phyloP scores from a whole-genome alignment of 2,888 invertebrate species.

The Anagyrus pseudococci region DNA sequence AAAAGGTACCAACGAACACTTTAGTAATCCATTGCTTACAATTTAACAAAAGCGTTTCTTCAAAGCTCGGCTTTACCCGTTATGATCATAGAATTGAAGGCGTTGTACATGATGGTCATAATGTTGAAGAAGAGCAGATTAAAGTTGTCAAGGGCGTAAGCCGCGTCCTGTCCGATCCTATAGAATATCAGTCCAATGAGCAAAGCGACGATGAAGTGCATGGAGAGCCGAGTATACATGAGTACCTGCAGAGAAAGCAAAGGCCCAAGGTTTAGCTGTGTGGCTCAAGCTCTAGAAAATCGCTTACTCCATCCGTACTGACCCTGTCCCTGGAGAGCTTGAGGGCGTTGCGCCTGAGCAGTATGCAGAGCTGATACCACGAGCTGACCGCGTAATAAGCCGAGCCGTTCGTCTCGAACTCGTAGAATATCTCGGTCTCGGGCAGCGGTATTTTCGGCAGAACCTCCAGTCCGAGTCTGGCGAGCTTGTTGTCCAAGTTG shows the following conservation, averaged over 20 bases:
- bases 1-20: neutral
- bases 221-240: conserved; percentile 77
- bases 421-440: conserved; percentile 44
- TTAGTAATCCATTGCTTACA: neutral
- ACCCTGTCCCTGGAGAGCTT: conserved; percentile 74
- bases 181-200: conserved; percentile 84
- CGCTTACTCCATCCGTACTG: conserved; percentile 17
- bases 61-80: conserved; percentile 56
- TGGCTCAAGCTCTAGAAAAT: neutral
- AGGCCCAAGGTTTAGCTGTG: neutral
- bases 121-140: conserved; percentile 90
- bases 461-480: neutral
- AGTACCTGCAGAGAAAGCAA: conserved; percentile 66
- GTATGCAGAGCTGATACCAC: conserved; percentile 66
- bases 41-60: neutral
- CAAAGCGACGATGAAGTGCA: conserved; percentile 82
- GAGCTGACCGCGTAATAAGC: conserved; percentile 67
- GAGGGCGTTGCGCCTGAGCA: conserved; percentile 70
- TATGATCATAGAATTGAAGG: conserved; percentile 88
- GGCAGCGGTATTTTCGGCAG: conserved; percentile 32
- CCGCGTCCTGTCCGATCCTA: conserved; percentile 86
- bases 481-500: neutral
- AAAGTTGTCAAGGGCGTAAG: conserved; percentile 82
- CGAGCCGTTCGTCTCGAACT: conserved; percentile 44
- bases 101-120: conserved; percentile 94